These are phyloP conservation scores for Myrmophylax atrothorax DNA, from an alignment of 2,113 vertebrate species.

Conservation along the genomic window DNA sequence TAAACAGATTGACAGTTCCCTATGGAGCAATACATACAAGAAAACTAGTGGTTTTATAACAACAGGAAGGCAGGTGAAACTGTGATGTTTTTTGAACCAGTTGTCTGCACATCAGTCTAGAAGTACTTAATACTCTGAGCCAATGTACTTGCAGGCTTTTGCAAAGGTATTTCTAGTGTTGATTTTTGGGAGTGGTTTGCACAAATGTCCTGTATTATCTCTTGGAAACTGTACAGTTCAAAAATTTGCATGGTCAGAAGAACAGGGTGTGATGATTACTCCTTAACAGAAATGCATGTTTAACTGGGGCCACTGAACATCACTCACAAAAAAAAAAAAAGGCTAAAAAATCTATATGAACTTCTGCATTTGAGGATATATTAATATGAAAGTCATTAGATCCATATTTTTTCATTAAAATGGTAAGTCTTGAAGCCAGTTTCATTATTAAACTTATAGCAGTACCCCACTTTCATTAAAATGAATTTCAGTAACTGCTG, in stretches of 20 bases:
- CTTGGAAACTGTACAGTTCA: background rate
- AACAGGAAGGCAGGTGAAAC: slow-evolving; percentile 54
- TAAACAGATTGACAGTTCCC: slow-evolving; percentile 71
- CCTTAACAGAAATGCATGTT: background rate
- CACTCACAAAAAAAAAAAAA: background rate
- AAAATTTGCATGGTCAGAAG: background rate
- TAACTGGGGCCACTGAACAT: slow-evolving; percentile 62
- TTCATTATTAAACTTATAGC: slow-evolving; percentile 8
- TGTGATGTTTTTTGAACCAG: slow-evolving; percentile 65
- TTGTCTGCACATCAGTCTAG: slow-evolving; percentile 32
- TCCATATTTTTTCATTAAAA: slow-evolving; percentile 7
- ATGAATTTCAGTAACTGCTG: slow-evolving; percentile 57
- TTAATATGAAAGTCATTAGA: slow-evolving; percentile 41
- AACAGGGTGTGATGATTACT: background rate
- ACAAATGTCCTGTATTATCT: background rate
- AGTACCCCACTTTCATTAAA: slow-evolving; percentile 49
- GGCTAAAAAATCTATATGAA: slow-evolving; percentile 18
- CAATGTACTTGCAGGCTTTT: background rate
- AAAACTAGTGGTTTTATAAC: slow-evolving; percentile 72
- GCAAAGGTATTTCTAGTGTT: background rate
- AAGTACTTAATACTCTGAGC: background rate
- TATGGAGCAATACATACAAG: slow-evolving; percentile 66
- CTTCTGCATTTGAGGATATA: slow-evolving; percentile 51
- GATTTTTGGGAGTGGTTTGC: background rate
- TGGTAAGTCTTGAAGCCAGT: slow-evolving; percentile 30